Base-by-base conservation (phyloP, 2,888 invertebrate genomes). In the Dicyrtomina minuta region DNA sequence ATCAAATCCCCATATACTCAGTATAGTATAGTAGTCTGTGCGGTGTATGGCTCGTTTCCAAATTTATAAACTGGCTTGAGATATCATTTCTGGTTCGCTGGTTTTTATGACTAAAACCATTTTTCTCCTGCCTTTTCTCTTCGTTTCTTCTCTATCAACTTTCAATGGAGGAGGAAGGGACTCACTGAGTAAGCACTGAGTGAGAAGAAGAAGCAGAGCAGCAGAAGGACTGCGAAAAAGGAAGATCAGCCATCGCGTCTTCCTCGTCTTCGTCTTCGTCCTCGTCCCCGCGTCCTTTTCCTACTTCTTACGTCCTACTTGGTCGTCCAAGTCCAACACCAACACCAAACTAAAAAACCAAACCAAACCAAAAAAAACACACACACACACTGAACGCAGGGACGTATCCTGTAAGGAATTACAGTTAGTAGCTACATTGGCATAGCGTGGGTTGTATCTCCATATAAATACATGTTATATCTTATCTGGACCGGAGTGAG, bases 31-130 rank as follows among this genome's bases (percentile, higher is more conserved):
- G 15, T 20, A 46, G 46, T 17, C 24, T 51, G 51, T 64, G 46
- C 26, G 46, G 46, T 17, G 56, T 41, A 69, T 69, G 69, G 72
- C 72, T 60, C 44, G 58, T 62, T 62, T 72, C 69, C 70, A 70
- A 72, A 60, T 69, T 66, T 72, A 70, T 70, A 72, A 70, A 66
- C 66, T 60, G 58, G 66, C 69, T 72, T 62, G 51, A 72, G 68
- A 72, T 72, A 69, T 72, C 72, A 69, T 72, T 69, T 72, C 69
- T 66, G 67, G 62, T 70, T 64, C 70, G 67, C 70, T 66, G 69
- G 49, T 62, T 72, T 72, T 72, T 72, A 72, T 72, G 69, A 70
- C 70, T 69, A 66, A 66, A n/a, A 69, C 69, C 70, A 70, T 66
- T 70, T 70, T 72, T 72, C 69, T 69, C 61, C 60, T 41, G 22